Evolutionary conservation across 2,888 invertebrate genomes (phyloP).

Genomic region (Mimachlamys varia): DNA sequence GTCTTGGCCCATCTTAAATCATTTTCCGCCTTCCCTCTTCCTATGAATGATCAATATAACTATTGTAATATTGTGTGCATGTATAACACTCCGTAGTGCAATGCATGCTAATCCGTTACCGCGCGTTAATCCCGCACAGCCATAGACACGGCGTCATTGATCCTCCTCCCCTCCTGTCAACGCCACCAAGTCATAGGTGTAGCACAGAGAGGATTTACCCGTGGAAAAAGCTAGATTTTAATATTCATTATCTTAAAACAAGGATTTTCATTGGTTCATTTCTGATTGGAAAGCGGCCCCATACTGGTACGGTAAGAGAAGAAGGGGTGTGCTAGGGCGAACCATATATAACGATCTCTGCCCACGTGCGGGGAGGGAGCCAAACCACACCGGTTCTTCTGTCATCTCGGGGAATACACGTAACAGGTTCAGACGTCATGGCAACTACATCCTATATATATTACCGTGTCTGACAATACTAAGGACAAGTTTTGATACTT

Average conservation of each 20-base stretch:
- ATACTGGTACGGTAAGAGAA: not conserved
- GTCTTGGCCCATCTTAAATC: not conserved
- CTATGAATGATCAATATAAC: not conserved
- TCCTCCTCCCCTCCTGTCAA: not conserved
- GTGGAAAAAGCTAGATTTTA: not conserved
- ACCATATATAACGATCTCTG: conserved; percentile 25
- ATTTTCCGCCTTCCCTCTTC: not conserved
- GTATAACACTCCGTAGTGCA: not conserved
- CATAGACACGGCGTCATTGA: not conserved
- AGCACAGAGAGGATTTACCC: not conserved
- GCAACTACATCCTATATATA: conserved; percentile 27
- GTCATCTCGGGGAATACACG: conserved; percentile 1
- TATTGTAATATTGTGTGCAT: not conserved
- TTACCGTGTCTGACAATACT: not conserved
- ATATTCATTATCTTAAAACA: not conserved
- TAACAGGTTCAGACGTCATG: conserved; percentile 2
- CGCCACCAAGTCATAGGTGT: not conserved
- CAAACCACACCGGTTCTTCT: not conserved
- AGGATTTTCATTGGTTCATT: not conserved
- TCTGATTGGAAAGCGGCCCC: not conserved
- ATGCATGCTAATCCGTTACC: not conserved
- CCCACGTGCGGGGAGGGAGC: not conserved
- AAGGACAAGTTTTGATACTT: conserved; percentile 18
- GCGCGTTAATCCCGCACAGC: not conserved
- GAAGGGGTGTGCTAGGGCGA: not conserved